These are phyloP conservation scores for Ctenopoma kingsleyae DNA, from an alignment of 2,797 vertebrate species.

Conservation along the genomic window DNA sequence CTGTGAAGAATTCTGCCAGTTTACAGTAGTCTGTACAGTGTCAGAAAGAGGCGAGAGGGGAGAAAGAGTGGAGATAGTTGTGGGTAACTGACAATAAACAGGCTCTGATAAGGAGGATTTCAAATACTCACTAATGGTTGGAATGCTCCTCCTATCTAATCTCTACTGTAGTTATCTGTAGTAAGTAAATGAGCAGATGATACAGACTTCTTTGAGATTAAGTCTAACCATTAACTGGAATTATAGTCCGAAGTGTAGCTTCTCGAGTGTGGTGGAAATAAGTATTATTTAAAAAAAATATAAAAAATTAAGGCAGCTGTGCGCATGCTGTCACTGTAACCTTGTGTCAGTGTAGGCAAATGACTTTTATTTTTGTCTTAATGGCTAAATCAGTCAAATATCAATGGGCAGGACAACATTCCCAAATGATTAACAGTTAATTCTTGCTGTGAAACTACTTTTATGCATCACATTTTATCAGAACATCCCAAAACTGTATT, in stretches of 20 bases:
- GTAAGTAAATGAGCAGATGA: conserved; percentile 49
- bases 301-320: not conserved
- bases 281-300: not conserved
- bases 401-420: too few relatives aligned
- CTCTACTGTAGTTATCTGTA: conserved; percentile 47
- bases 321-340: not conserved
- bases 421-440: not conserved
- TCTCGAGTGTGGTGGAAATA: not conserved
- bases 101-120: conserved; percentile 64
- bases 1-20: conserved; percentile 64
- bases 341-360: not conserved
- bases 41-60: conserved; percentile 66
- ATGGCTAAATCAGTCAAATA: not conserved
- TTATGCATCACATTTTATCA: not conserved
- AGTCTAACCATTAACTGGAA: conserved; percentile 14
- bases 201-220: conserved; percentile 32
- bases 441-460: not conserved
- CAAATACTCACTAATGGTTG: conserved; percentile 35
- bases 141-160: conserved; percentile 54
- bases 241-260: not conserved
- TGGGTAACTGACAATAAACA: conserved; percentile 67
- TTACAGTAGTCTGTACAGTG: conserved; percentile 74
- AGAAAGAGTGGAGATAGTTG: conserved; percentile 63
- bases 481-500: not conserved
- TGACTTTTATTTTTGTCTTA: not conserved